A percentile compares a stretch with the other conserved stretches of the same genome.
Conservation (phyloP, 2,113 vertebrate species). For the Mus spicilegus region DNA sequence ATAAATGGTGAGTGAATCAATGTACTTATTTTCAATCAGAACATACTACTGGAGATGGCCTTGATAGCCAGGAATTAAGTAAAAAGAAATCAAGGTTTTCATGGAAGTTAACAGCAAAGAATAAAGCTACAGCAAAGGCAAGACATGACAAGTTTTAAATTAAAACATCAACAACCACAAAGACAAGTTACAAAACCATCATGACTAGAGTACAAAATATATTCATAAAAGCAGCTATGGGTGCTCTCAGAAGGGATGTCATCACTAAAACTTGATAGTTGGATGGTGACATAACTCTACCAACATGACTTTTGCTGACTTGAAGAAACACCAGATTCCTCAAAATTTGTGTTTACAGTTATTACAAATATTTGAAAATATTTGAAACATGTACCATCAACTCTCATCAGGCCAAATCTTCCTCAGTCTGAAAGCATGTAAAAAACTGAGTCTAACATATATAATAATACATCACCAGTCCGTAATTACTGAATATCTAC, state of each 20-base stretch:
- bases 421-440: not conserved
- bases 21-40: constrained; percentile 44
- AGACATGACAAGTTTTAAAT: constrained; percentile 27
- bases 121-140: constrained; percentile 1
- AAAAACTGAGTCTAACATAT: not conserved
- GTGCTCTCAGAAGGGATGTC: not conserved
- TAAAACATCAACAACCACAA: not conserved
- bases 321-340: constrained; percentile 35
- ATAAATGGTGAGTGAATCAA: not conserved
- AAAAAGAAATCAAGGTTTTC: constrained; percentile 41
- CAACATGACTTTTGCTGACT: not conserved
- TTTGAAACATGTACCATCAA: not conserved
- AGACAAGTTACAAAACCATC: not conserved
- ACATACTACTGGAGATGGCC: not conserved
- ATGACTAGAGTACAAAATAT: not conserved
- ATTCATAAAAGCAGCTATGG: not conserved
- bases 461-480: not conserved
- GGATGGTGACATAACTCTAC: not conserved
- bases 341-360: not conserved
- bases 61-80: constrained; percentile 23
- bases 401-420: not conserved
- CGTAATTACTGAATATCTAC: not conserved
- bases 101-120: constrained; percentile 8
- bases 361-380: not conserved
- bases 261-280: not conserved